Percentiles rank a stretch among this genome's conserved stretches.
phyloP scores from a whole-genome alignment of 2,888 invertebrate genomes.

The Phanerotoma sp. region DNA sequence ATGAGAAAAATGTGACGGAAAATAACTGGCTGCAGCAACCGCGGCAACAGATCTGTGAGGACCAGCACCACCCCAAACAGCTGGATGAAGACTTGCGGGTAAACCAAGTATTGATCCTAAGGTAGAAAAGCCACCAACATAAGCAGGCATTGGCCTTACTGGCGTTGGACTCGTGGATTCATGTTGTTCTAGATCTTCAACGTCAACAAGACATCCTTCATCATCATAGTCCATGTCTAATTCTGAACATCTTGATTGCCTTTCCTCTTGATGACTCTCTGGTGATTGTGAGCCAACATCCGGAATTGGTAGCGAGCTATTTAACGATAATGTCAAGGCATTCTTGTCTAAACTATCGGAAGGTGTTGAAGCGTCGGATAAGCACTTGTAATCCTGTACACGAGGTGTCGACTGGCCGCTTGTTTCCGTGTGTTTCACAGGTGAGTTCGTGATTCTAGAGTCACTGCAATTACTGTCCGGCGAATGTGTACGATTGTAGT shows the following conservation, averaged over 20 bases:
- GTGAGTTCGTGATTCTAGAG: slow-evolving; percentile 6
- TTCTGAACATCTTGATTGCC: slow-evolving; percentile 46
- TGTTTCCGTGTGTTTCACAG: slow-evolving; percentile 13
- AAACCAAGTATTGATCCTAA: slow-evolving; percentile 45
- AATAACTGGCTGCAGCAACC: slow-evolving; percentile 46
- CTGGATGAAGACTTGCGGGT: slow-evolving; percentile 44
- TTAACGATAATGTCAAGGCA: too few relatives aligned
- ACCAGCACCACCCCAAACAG: slow-evolving; percentile 48
- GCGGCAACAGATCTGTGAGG: slow-evolving; percentile 44
- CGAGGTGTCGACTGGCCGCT: not conserved
- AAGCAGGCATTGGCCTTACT: slow-evolving; percentile 52
- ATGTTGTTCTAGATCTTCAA: slow-evolving; percentile 66
- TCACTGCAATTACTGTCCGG: slow-evolving; percentile 14
- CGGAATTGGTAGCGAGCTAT: slow-evolving; percentile 6
- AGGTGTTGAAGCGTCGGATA: too few relatives aligned
- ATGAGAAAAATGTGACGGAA: slow-evolving; percentile 51
- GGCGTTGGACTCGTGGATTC: slow-evolving; percentile 40
- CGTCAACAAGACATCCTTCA: slow-evolving; percentile 73
- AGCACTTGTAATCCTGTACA: too few relatives aligned
- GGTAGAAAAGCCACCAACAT: slow-evolving; percentile 49
- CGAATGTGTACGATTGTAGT: slow-evolving; percentile 12
- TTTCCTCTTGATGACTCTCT: slow-evolving; percentile 45
- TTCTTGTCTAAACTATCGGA: not conserved
- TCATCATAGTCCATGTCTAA: slow-evolving; percentile 68
- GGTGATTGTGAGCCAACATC: slow-evolving; percentile 43